These are phyloP conservation scores for Lamproptera curius DNA, from an alignment of 2,888 invertebrate species.

Conservation along the genomic window DNA sequence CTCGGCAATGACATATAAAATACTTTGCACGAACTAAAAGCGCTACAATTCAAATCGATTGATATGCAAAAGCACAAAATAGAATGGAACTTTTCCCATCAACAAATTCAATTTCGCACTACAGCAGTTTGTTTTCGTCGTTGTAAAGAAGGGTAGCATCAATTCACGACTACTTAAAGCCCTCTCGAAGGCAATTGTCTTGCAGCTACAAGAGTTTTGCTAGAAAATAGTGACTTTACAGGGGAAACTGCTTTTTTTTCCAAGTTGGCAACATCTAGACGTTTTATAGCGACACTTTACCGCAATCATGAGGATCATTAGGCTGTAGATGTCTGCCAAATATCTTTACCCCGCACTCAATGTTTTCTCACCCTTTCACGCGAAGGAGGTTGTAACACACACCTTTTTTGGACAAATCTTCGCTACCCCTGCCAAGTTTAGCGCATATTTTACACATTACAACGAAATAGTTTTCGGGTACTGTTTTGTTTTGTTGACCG, in stretches of 20 bases:
- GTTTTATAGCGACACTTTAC: constrained; percentile 75
- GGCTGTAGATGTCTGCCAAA: constrained; percentile 74
- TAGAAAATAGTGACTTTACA: constrained; percentile 73
- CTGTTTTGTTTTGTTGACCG: too few species aligned
- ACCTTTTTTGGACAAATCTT: constrained; percentile 59
- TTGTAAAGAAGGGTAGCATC: constrained; percentile 48
- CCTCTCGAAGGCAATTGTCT: constrained; percentile 67
- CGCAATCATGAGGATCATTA: constrained; percentile 77
- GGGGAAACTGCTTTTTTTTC: constrained; percentile 69
- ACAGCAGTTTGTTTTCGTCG: constrained; percentile 40
- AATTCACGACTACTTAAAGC: constrained; percentile 61
- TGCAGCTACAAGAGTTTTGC: constrained; percentile 63
- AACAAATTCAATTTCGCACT: constrained; percentile 34
- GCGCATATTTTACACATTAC: constrained; percentile 32
- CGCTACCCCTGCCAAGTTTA: constrained; percentile 54
- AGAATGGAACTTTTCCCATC: constrained; percentile 22
- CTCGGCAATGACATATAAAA: constrained; percentile 24
- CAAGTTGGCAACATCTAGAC: constrained; percentile 72
- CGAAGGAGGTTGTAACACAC: constrained; percentile 56
- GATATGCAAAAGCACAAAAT: constrained; percentile 22
- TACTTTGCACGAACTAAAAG: constrained; percentile 4
- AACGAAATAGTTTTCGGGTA: constrained; percentile 11
- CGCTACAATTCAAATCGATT: constrained; percentile 12
- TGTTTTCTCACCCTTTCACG: constrained; percentile 68
- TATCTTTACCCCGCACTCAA: constrained; percentile 60